Conservation (phyloP, 2,888 invertebrate genomes). For the Ptychoptera albimana region DNA sequence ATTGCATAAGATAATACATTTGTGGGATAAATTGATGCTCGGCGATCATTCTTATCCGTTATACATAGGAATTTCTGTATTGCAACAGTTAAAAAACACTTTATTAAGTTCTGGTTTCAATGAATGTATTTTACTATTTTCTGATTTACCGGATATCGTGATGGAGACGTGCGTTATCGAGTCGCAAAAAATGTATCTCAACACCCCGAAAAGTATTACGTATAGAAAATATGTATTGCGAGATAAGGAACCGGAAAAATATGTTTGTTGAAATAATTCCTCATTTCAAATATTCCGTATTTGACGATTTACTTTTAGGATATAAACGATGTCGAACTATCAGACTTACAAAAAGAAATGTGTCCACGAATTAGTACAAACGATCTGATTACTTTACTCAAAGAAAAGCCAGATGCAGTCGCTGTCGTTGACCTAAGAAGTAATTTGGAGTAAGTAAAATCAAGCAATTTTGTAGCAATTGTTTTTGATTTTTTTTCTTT, state of each 20-base stretch:
- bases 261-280: background rate
- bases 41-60: conserved; percentile 88
- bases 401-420: conserved; percentile 38
- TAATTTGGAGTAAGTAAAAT: conserved; percentile 14
- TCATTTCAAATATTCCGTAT: too few relatives aligned
- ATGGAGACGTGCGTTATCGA: conserved; percentile 84
- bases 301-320: conserved; percentile 35
- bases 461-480: background rate
- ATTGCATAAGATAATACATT: conserved; percentile 88
- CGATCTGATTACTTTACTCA: conserved; percentile 61
- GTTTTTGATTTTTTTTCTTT: too few relatives aligned
- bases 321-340: conserved; percentile 48
- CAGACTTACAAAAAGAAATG: conserved; percentile 53
- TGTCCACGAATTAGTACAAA: conserved; percentile 73
- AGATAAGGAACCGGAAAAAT: conserved; percentile 15
- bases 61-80: conserved; percentile 84
- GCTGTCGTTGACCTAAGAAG: conserved; percentile 51
- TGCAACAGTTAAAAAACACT: conserved; percentile 72
- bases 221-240: conserved; percentile 61
- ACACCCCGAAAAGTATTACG: conserved; percentile 77
- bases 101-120: conserved; percentile 87
- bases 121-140: conserved; percentile 94
- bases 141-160: conserved; percentile 95
- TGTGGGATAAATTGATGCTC: conserved; percentile 92
- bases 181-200: conserved; percentile 70